Evolutionary conservation across 2,113 vertebrate genomes (phyloP), one percentile per base, ranked within the genome.

Genomic region (Cavia aperea): DNA sequence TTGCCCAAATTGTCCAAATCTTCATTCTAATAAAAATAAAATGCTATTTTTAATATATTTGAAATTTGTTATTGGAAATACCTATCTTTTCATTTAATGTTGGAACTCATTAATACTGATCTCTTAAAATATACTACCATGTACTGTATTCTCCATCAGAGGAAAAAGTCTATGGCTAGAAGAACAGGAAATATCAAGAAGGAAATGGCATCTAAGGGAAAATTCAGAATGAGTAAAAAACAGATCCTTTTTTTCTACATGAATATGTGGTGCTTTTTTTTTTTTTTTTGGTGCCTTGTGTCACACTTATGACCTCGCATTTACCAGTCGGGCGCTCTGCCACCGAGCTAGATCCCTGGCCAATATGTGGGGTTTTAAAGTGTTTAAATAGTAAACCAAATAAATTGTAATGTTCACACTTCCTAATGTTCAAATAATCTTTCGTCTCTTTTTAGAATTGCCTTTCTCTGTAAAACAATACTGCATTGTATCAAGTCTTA

Each of bases 381-480:
- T 56, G 36, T 65, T 81, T 58, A 65, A 85, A 46, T 11, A 87
- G 23, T 43, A 65, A 96, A 94, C 85, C 78, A 82, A 94, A 79
- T 77, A 91, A 92, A 81, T 1, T 49, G 18, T 78, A 65, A 86
- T 85, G 79, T n/a, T 77, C 46, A 12, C 66, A 18, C 62, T n/a
- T 43, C 70, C n/a, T 73, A 43, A 73, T 43, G 4, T 75, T 73
- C 83, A 54, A 63, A 33, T 1, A 33, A 73, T 86, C 72, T 62
- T 54, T 65, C 3, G 39, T 1, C 36, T 72, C 60, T 81, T 77
- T 89, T 89, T 68, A 79, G 86, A 88, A 90, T 23, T 46, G 33
- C 31, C 49, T 46, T 58, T 31, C 60, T 81, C 29, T 39, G 13
- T 60, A 29, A 36, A 24, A 11, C 11, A 63, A 19, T 13, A n/a